Conservation (phyloP, 2,113 vertebrate genomes). For the Litocranius walleri region DNA sequence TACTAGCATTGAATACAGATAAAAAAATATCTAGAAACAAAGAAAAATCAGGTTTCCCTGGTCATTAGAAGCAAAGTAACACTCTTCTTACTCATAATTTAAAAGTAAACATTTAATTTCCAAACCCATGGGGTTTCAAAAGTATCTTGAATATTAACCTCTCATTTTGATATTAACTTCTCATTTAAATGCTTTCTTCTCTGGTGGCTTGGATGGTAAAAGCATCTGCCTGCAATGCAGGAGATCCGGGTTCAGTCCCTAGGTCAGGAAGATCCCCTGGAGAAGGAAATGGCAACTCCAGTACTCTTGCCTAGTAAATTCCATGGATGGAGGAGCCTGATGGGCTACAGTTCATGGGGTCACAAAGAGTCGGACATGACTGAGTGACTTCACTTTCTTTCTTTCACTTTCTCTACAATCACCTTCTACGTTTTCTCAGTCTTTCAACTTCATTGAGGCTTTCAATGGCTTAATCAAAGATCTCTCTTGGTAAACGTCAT, state of each 20-base stretch:
- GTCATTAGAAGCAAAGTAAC: background rate
- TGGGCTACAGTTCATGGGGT: background rate
- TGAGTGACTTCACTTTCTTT: background rate
- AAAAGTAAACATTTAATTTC: background rate
- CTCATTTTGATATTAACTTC: background rate
- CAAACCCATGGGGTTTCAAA: background rate
- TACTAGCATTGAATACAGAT: background rate
- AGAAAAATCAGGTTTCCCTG: background rate
- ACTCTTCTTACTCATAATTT: background rate
- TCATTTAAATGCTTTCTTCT: background rate
- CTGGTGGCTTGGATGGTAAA: accelerated
- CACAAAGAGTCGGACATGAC: background rate
- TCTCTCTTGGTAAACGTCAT: background rate
- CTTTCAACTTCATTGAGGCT: background rate
- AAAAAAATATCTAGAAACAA: background rate
- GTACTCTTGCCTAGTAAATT: background rate
- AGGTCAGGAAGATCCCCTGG: accelerated
- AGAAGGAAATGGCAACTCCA: background rate
- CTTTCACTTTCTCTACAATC: background rate
- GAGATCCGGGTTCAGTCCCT: accelerated
- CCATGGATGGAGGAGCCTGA: background rate
- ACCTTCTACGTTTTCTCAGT: background rate
- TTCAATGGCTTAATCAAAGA: background rate
- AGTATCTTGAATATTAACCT: background rate
- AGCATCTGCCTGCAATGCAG: accelerated